Evolutionary conservation across 2,113 vertebrate genomes (phyloP).

Genomic region (human): DNA sequence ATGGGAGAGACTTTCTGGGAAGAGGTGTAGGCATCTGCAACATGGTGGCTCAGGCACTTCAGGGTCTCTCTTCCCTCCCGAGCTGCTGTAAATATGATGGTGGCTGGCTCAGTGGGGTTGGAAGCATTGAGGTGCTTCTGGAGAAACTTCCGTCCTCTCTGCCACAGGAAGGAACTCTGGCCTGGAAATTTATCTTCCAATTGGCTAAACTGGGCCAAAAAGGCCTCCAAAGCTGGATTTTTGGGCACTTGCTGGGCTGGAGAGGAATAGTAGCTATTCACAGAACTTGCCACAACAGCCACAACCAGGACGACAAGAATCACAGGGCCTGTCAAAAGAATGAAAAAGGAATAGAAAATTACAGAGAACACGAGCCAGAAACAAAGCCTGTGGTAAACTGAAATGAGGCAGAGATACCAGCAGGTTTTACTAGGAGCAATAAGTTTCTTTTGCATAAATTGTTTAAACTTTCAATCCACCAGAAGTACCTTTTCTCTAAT

Average conservation of each 20-base stretch:
- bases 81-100: conserved; percentile 90
- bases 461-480: not conserved
- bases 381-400: not conserved
- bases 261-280: conserved; percentile 50
- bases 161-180: conserved; percentile 91
- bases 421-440: not conserved
- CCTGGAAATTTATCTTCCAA: conserved; percentile 86
- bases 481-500: not conserved
- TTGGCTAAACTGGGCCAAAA: conserved; percentile 82
- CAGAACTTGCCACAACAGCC: not conserved
- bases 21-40: conserved; percentile 87
- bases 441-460: not conserved
- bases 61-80: conserved; percentile 85
- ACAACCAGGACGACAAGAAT: fast-evolving
- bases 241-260: conserved; percentile 36
- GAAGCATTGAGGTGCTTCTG: conserved; percentile 88
- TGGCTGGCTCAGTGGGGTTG: conserved; percentile 88
- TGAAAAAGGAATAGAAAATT: not conserved
- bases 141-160: conserved; percentile 87
- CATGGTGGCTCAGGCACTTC: conserved; percentile 86
- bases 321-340: not conserved
- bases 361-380: not conserved
- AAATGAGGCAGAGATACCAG: not conserved
- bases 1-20: conserved; percentile 83
- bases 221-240: conserved; percentile 79